Base-by-base conservation (phyloP, 2,888 invertebrate genomes). In the Dolichomitus sp. region DNA sequence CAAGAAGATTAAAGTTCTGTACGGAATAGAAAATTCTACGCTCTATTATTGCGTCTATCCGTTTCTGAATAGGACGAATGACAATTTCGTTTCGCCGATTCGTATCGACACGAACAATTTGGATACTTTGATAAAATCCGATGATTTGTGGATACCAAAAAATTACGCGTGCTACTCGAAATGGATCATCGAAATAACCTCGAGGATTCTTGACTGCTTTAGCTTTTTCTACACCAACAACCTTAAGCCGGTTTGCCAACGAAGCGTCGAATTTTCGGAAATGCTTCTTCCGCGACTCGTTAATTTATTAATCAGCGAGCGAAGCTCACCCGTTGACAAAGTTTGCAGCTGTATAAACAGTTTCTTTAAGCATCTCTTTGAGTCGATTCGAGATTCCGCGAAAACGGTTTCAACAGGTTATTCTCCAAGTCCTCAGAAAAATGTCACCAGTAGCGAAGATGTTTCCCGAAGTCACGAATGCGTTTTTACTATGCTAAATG, bases 251-350 rank as follows among this genome's bases (percentile, higher is more conserved):
- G 94, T 97, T 68, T 97, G 97, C 89, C 88, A 91, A 69, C 89
- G 95, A 0, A 96, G 96, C 94, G 96, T 96, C 91, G 94, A 94
- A 57, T 95, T 97, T 87, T 96, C 96, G 89, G 95, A 96, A 90
- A 93, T 95, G 85, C 93, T 97, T 19, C 93, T 97, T 63, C 97
- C 97, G 0, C 94, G 96, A 17, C 89, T 97, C 4, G 91, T 97
- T 17, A 95, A 96, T 57, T 89, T 97, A 30, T 90, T 96, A n/a
- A 91, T 97, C 14, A 89, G 85, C 12, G 94, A 52, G 23, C 7
- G 14, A 5, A 27, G 27, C 4, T 23, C 42, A 6, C 14, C 76
- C 84, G 93, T 48, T 78, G 88, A 72, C 3, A 89, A 93, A 0
- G 86, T 96, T 6, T 94, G 94, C 11, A 88, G 89, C 45, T 95